A percentile compares a stretch with the other conserved stretches of the same genome.
Conservation (phyloP, 2,797 vertebrate genomes). For the Calcarius lapponicus region DNA sequence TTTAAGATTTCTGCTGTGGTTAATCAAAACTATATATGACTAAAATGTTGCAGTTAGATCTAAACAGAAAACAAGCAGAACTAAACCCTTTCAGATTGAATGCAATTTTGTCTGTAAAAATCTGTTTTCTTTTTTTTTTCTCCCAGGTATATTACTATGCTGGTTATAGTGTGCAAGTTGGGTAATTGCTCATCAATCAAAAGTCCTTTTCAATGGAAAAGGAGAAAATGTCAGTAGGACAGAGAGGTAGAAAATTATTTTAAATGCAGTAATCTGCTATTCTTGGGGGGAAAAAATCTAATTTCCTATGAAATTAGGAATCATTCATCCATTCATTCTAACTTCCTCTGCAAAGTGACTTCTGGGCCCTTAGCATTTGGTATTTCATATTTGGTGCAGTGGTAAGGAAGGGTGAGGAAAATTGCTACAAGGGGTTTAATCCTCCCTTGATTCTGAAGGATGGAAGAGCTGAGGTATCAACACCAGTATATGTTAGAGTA, state of each 20-base stretch:
- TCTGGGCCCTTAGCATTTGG: background rate
- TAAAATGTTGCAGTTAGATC: background rate
- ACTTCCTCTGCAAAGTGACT: background rate
- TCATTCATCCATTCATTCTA: background rate
- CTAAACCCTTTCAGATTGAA: background rate
- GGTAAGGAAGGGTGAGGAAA: background rate
- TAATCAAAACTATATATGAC: background rate
- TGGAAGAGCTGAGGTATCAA: background rate
- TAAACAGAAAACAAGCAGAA: conserved; percentile 9
- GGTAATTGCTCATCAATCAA: background rate
- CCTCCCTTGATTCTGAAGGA: background rate
- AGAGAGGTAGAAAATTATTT: background rate
- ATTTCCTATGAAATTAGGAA: background rate
- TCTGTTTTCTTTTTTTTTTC: background rate
- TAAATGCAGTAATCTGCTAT: background rate
- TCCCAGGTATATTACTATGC: background rate
- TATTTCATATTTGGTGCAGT: background rate
- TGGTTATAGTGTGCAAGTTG: background rate
- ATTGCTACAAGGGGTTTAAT: background rate
- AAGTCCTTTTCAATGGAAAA: background rate
- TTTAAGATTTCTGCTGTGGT: background rate
- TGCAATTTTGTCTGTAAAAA: background rate
- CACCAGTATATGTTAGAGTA: background rate
- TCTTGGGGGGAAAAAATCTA: background rate
- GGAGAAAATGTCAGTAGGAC: background rate